Evolutionary conservation across 2,113 vertebrate species (phyloP), one percentile per base, ranked within the genome.

Genomic region (Ariopsis seemanni): DNA sequence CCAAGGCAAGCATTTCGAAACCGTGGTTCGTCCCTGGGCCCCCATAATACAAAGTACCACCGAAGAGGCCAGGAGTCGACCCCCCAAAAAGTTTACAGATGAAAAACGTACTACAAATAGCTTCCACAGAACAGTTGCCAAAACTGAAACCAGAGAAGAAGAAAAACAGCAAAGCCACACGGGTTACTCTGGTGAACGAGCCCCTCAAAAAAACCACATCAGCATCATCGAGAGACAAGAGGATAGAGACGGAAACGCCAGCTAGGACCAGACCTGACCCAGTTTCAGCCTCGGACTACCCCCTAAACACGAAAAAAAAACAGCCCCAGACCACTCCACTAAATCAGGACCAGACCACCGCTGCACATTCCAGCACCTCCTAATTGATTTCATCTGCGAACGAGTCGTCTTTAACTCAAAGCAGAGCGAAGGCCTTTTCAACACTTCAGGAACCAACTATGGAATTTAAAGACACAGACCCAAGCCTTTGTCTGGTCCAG

Each of bases 341-440:
- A 94, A 94, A 96, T 94, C 91, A 93, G 92, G 89, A 93, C 93
- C 95, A 95, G 94, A 93, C 92, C 92, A 91, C 89, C 52, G 80
- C 91, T 90, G 91, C 90, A 92, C 94, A 95, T 95, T 95, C 94
- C 94, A 93, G 93, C 92, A 94, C 93, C 92, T 94, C 94, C 92
- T 94, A 95, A 96, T 94, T 93, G 93, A 92, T 93, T 92, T 93
- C 94, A 95, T 93, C 90, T 95, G 94, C 88, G 84, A 30, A 63
- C 89, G 90, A 89, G 90, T 89, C 65, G 83, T 88, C 89, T 87
- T 72, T 14, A 80, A 86, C 88, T 87, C 84, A 90, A 91, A 92
- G 88, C 90, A 20, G 79, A 42, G 57, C 30, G 34, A 88, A 87
- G 55, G 0, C 53, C 75, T 90, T 88, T 79, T 89, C 87, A 86